phyloP scores from a whole-genome alignment of 2,797 vertebrate species.

The Morelia viridis region DNA sequence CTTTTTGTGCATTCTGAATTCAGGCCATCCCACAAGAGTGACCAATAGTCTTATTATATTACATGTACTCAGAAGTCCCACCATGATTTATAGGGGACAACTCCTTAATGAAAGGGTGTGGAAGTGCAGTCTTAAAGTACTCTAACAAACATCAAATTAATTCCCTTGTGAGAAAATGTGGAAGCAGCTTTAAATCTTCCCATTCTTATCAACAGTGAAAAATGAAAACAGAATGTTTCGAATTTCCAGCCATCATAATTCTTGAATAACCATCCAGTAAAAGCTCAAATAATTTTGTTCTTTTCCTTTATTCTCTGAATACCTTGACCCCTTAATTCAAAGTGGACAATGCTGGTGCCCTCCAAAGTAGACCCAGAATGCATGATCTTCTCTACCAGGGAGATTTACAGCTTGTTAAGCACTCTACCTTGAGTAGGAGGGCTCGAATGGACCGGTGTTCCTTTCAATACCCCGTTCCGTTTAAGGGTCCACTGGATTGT shows the following conservation, averaged over 20 bases:
- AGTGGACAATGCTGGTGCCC: background rate
- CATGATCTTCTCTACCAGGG: background rate
- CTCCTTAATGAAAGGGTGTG: background rate
- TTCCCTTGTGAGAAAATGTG: background rate
- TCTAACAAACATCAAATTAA: background rate
- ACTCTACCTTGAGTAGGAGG: background rate
- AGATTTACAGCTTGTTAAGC: background rate
- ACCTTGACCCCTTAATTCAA: too few species aligned
- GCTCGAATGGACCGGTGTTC: background rate
- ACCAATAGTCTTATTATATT: background rate
- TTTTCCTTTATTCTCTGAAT: background rate
- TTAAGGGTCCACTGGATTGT: background rate
- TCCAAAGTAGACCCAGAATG: background rate
- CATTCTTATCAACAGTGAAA: background rate
- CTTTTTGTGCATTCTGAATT: background rate
- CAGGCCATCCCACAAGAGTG: background rate
- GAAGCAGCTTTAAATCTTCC: background rate
- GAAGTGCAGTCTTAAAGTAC: background rate
- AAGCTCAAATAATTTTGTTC: background rate
- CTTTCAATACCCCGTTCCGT: background rate
- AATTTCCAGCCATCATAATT: background rate
- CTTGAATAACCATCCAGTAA: fast-evolving
- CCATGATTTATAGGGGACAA: background rate
- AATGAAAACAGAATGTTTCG: background rate
- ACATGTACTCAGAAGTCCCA: background rate